These are phyloP conservation scores for Drosophila monieri DNA, from an alignment of 2,888 invertebrate species.

Conservation along the genomic window DNA sequence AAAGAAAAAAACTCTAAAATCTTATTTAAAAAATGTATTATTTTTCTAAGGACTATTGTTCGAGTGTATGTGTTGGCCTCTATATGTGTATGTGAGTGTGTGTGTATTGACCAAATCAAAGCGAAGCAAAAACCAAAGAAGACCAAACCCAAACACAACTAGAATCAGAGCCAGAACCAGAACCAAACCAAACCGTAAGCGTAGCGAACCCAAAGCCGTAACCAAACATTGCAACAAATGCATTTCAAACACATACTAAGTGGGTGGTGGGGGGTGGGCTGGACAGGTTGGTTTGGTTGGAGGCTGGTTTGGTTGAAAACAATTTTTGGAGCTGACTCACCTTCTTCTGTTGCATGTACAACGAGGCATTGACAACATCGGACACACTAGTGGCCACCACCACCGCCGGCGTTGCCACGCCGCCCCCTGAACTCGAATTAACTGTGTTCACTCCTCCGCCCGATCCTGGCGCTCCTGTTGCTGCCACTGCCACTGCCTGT, in stretches of 20 bases:
- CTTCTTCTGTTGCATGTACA: conserved; percentile 83
- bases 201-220: conserved; percentile 51
- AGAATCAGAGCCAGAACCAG: conserved; percentile 25
- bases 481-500: conserved; percentile 43
- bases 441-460: conserved; percentile 55
- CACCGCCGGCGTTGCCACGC: conserved; percentile 59
- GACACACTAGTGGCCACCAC: conserved; percentile 71
- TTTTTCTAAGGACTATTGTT: background rate
- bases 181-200: conserved; percentile 36
- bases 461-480: conserved; percentile 68
- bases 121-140: conserved; percentile 28
- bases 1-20: background rate
- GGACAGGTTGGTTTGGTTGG: background rate
- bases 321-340: conserved; percentile 64
- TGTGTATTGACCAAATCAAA: conserved; percentile 47
- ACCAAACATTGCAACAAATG: conserved; percentile 63
- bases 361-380: conserved; percentile 69
- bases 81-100: conserved; percentile 29
- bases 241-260: conserved; percentile 51
- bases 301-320: conserved; percentile 6
- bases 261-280: background rate
- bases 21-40: background rate
- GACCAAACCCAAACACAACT: conserved; percentile 46
- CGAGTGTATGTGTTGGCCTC: conserved; percentile 12
- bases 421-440: conserved; percentile 33